Evolutionary conservation across 1,140 invertebrate species (phyloP).

Genomic region (Helicoverpa armigera): DNA sequence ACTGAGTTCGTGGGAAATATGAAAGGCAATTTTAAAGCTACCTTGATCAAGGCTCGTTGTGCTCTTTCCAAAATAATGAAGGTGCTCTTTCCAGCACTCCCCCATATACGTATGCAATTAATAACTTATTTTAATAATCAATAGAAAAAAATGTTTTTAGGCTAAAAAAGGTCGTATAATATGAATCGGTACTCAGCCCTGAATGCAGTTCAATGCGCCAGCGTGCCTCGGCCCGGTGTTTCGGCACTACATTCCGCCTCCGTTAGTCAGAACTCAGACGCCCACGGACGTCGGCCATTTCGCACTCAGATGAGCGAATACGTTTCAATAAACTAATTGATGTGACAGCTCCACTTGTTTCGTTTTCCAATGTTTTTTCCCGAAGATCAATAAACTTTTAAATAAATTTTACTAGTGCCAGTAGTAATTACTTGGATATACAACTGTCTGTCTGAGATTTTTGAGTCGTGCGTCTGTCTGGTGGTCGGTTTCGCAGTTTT

Average conservation of each 20-base stretch:
- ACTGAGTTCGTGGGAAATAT: no score
- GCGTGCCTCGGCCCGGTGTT: conserved; percentile 42
- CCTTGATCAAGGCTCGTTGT: no score
- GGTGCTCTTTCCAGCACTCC: no score
- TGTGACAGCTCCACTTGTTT: conserved; percentile 40
- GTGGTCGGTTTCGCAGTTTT: conserved; percentile 16
- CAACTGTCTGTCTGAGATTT: conserved; percentile 26
- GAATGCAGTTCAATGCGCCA: conserved; percentile 57
- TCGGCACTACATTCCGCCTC: conserved; percentile 50
- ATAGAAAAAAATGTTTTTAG: no score
- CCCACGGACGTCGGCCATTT: conserved; percentile 38
- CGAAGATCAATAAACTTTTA: conserved; percentile 35
- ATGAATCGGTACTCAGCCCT: neutral
- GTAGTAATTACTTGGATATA: conserved; percentile 33
- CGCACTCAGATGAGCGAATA: conserved; percentile 39
- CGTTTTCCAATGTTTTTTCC: conserved; percentile 9
- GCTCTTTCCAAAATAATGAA: no score
- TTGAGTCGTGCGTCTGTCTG: conserved; percentile 5
- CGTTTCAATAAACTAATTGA: conserved; percentile 46
- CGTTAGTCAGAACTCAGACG: conserved; percentile 46
- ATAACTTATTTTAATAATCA: no score
- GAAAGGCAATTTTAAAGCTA: no score
- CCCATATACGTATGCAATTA: no score
- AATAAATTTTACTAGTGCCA: neutral
- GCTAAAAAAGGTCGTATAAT: conserved; percentile 7